Evolutionary conservation across 2,113 vertebrate genomes (phyloP).

Genomic region (Platichthys flesus): DNA sequence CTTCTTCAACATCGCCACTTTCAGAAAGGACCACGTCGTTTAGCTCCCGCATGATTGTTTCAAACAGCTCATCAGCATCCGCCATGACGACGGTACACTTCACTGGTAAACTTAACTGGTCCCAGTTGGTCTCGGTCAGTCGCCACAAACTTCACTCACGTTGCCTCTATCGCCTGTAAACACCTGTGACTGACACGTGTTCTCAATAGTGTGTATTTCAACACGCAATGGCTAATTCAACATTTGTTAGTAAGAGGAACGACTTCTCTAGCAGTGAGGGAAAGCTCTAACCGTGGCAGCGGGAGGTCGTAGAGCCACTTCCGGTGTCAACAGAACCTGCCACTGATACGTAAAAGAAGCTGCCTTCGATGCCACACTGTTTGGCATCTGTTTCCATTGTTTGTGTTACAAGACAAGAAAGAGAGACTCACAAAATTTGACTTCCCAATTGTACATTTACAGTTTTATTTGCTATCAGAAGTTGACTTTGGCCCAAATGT

Average conservation of each 20-base stretch:
- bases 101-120: background rate
- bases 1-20: slow-evolving; percentile 63
- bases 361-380: no score
- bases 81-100: slow-evolving; percentile 36
- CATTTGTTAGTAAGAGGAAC: background rate
- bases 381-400: no score
- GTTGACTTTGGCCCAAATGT: no score
- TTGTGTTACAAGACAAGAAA: no score
- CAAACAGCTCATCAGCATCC: slow-evolving; percentile 68
- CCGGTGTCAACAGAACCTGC: no score
- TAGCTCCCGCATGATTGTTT: slow-evolving; percentile 80
- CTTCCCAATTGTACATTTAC: no score
- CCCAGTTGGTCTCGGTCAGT: background rate
- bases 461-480: no score
- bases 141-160: no score
- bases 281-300: no score
- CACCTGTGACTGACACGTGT: background rate
- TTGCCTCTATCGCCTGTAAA: background rate
- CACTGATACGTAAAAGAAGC: no score
- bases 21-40: slow-evolving; percentile 73
- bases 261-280: background rate
- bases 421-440: no score
- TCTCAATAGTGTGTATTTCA: background rate
- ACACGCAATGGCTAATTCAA: background rate
- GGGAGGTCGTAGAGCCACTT: no score